phyloP scores from a whole-genome alignment of 2,113 vertebrate genomes.

The Rhabdomys dilectus region DNA sequence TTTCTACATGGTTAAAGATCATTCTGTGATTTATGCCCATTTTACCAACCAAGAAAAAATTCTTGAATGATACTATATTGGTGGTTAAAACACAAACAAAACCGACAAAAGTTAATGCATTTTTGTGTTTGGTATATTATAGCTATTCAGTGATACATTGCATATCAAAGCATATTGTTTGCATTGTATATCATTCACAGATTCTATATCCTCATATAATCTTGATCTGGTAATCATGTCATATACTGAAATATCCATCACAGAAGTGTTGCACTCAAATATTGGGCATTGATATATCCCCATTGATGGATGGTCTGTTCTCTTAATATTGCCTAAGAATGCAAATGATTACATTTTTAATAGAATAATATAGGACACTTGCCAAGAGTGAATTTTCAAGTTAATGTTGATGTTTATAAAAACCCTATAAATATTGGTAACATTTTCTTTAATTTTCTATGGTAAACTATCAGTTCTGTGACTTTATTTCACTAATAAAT shows the following conservation, averaged over 20 bases:
- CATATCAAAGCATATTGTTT: not conserved
- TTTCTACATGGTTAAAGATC: not conserved
- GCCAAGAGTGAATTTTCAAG: not conserved
- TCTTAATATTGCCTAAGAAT: not conserved
- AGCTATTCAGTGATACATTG: not conserved
- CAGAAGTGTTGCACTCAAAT: not conserved
- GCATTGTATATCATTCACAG: not conserved
- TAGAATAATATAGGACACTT: not conserved
- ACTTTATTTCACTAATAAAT: constrained; percentile 30
- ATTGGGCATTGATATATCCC: not conserved
- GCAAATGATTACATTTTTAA: not conserved
- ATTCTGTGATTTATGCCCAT: not conserved
- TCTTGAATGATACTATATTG: not conserved
- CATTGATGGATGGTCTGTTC: not conserved
- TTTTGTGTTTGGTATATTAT: not conserved
- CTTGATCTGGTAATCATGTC: too few species aligned
- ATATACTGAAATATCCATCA: not conserved
- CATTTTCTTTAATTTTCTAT: not conserved
- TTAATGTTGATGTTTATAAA: not conserved
- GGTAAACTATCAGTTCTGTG: not conserved
- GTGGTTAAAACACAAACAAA: not conserved
- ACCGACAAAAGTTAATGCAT: not conserved
- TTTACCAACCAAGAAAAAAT: not conserved
- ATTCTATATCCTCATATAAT: not conserved
- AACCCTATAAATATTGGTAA: not conserved